A percentile compares a stretch with the other conserved stretches of the same genome.
Evolutionary conservation across 2,888 invertebrate genomes (phyloP).

Genomic region (Zelleria hepariella): DNA sequence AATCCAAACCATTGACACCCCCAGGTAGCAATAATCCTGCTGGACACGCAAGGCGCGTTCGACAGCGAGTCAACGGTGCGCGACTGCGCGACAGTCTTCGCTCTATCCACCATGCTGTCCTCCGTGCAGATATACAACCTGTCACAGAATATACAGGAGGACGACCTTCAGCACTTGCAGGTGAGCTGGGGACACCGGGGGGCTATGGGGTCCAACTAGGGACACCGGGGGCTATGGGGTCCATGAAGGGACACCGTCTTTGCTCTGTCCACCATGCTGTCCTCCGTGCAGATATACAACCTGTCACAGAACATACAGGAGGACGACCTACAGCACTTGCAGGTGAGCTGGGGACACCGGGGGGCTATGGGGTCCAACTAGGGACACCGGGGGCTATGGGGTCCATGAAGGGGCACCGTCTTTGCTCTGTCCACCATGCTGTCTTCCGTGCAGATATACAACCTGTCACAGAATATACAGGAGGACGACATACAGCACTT

Average conservation of each 20-base stretch:
- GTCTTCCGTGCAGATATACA: slow-evolving; percentile 97
- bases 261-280: slow-evolving; percentile 79
- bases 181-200: slow-evolving; percentile 41
- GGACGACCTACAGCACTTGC: not conserved
- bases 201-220: not conserved
- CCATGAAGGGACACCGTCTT: not conserved
- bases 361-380: not conserved
- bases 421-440: slow-evolving; percentile 99
- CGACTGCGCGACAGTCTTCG: slow-evolving; percentile 98
- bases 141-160: slow-evolving; percentile 97
- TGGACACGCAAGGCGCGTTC: slow-evolving; percentile 98
- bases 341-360: not conserved
- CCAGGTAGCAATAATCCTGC: slow-evolving; percentile 87
- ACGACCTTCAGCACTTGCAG: slow-evolving; percentile 96
- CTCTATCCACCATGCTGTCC: slow-evolving; percentile 97
- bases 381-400: too few species aligned
- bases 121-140: slow-evolving; percentile 98
- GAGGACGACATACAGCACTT: slow-evolving; percentile 98
- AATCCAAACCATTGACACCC: too few species aligned
- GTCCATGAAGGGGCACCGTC: too few species aligned
- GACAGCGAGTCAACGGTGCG: slow-evolving; percentile 98
- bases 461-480: slow-evolving; percentile 96
- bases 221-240: not conserved
- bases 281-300: not conserved
- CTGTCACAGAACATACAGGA: slow-evolving; percentile 93